Evolutionary conservation across 53 echinoderm and acorn worm species (phyloP).

Genomic region (Mesocentrotus franciscanus): DNA sequence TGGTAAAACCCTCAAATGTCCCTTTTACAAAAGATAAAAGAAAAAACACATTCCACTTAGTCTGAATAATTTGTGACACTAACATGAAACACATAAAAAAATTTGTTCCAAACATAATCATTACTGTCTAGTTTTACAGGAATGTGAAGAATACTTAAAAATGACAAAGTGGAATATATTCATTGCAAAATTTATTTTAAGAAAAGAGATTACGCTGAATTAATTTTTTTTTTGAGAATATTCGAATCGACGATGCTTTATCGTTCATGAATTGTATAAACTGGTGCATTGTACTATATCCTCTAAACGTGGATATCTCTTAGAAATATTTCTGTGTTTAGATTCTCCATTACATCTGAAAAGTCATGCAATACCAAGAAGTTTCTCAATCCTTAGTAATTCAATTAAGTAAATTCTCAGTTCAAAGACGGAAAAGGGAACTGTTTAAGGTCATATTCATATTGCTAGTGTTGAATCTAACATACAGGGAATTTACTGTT

Average conservation of each 20-base stretch:
- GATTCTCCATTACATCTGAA: neutral
- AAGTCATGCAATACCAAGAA: neutral
- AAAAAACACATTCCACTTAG: neutral
- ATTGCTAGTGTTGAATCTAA: neutral
- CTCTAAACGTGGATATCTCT: neutral
- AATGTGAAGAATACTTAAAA: conserved; percentile 31
- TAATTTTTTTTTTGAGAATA: neutral
- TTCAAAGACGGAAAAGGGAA: neutral
- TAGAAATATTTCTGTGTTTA: neutral
- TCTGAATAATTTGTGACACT: neutral
- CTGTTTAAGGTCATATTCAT: neutral
- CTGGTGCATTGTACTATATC: neutral
- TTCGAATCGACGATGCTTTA: neutral
- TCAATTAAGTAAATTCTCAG: neutral
- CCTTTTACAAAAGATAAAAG: neutral
- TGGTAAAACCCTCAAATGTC: conserved; percentile 15
- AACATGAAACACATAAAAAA: neutral
- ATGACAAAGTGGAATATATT: conserved; percentile 17
- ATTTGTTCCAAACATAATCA: neutral
- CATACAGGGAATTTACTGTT: neutral
- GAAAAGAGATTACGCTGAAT: neutral
- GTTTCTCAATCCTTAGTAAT: neutral
- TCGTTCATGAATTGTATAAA: neutral
- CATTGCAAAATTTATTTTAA: neutral
- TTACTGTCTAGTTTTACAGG: conserved; percentile 28